Conservation (phyloP, 2,113 vertebrate species). For the Cepphus grylle region DNA sequence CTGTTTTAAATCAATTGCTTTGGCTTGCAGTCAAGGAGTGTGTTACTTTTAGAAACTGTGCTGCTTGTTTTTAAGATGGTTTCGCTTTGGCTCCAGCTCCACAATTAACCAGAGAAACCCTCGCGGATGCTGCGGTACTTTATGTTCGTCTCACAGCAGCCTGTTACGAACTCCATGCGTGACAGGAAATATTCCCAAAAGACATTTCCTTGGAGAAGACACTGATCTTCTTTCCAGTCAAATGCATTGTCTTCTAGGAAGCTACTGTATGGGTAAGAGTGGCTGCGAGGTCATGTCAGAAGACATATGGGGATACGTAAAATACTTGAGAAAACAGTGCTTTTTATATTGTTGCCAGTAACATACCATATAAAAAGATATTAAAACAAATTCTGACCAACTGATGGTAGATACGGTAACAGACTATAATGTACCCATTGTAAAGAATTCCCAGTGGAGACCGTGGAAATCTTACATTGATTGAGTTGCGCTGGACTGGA, state of each 20-base stretch:
- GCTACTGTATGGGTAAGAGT: conserved; percentile 1
- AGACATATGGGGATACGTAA: conserved; percentile 63
- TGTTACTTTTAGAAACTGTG: conserved; percentile 32
- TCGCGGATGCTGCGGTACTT: background rate
- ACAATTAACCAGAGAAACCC: background rate
- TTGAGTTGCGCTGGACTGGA: conserved; percentile 67
- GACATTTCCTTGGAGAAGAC: conserved; percentile 20
- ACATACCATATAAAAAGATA: conserved; percentile 71
- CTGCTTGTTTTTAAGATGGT: conserved; percentile 20
- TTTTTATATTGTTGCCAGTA: conserved; percentile 70
- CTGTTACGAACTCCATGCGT: background rate
- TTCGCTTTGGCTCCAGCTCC: conserved; percentile 19
- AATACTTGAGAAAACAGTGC: conserved; percentile 66
- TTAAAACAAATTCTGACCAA: conserved; percentile 74
- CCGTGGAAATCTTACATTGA: conserved; percentile 73
- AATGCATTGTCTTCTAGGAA: conserved; percentile 18
- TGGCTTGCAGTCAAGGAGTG: conserved; percentile 31
- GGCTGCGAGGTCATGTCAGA: background rate
- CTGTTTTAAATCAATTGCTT: conserved; percentile 37
- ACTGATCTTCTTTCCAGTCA: conserved; percentile 1
- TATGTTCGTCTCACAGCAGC: background rate
- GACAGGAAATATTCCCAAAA: background rate
- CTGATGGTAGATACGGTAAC: conserved; percentile 63
- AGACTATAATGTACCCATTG: conserved; percentile 74
- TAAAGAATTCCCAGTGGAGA: conserved; percentile 73